Percentiles rank a stretch among this genome's conserved stretches.
Evolutionary conservation across 2,797 vertebrate species (phyloP).

Genomic region (Epinephelus awoara): DNA sequence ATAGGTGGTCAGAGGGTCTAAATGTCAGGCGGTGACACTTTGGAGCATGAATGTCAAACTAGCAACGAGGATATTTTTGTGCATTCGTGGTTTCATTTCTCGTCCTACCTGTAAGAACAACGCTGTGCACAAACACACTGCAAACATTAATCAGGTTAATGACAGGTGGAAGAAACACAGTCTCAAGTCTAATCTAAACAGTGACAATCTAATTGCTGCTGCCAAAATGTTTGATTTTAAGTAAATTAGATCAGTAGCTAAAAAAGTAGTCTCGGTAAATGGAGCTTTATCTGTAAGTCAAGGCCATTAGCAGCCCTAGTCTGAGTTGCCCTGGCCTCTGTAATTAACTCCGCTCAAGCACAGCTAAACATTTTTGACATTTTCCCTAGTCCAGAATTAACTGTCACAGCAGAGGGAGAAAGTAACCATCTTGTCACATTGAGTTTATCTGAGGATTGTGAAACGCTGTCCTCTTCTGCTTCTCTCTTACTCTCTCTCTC

Average conservation of each 20-base stretch:
- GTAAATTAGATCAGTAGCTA: conserved; percentile 95
- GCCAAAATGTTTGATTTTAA: conserved; percentile 96
- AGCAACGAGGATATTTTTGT: conserved; percentile 40
- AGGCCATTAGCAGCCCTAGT: conserved; percentile 93
- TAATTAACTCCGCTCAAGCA: conserved; percentile 98
- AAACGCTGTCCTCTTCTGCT: conserved; percentile 67
- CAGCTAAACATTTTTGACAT: conserved; percentile 99
- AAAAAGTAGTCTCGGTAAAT: conserved; percentile 92
- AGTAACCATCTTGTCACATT: conserved; percentile 96
- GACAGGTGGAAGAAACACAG: conserved; percentile 11
- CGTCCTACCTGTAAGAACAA: not conserved
- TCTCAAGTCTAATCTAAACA: conserved; percentile 69
- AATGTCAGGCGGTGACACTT: conserved; percentile 78
- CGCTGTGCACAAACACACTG: not conserved
- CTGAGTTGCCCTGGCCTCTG: conserved; percentile 90
- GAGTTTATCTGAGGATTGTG: conserved; percentile 88
- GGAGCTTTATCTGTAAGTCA: conserved; percentile 96
- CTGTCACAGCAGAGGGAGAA: conserved; percentile 95
- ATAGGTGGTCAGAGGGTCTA: conserved; percentile 72
- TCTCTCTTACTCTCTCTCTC: conserved; percentile 39
- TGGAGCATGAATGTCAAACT: conserved; percentile 68
- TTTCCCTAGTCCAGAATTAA: conserved; percentile 97
- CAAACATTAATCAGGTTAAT: conserved; percentile 23
- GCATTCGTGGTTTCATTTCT: conserved; percentile 44
- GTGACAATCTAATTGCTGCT: conserved; percentile 91